phyloP scores from a whole-genome alignment of 2,797 vertebrate species.

The Podarcis siculus region DNA sequence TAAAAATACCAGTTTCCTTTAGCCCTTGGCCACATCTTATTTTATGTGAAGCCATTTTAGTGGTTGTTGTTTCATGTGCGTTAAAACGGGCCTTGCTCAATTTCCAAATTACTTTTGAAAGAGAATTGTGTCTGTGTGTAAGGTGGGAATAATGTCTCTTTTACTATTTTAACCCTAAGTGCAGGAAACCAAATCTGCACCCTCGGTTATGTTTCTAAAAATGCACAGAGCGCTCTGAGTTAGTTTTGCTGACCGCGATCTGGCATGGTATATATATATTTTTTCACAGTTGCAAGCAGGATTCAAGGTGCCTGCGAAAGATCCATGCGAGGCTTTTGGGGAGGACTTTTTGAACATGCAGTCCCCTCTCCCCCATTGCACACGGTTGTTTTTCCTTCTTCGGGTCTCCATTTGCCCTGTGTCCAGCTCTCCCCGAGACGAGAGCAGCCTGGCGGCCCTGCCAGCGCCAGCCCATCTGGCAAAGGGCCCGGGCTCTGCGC shows the following conservation, averaged over 20 bases:
- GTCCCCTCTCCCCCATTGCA: no score
- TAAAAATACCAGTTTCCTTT: no score
- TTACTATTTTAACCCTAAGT: not conserved
- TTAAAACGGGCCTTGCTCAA: not conserved
- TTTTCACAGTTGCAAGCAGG: not conserved
- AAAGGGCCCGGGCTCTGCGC: not conserved
- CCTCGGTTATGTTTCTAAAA: no score
- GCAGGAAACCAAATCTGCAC: no score
- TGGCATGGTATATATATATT: no score
- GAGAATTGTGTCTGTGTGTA: no score
- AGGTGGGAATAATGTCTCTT: no score
- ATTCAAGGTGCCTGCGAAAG: not conserved
- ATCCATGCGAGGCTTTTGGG: not conserved
- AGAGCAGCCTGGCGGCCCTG: not conserved
- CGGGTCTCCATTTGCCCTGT: not conserved
- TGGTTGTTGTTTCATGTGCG: not conserved
- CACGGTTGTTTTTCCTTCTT: not conserved
- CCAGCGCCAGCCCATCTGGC: conserved; percentile 5
- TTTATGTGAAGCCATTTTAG: not conserved
- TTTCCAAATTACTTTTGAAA: not conserved
- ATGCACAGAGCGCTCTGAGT: not conserved
- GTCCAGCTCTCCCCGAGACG: not conserved
- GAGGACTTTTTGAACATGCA: no score
- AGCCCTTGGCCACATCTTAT: no score
- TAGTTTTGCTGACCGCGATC: no score